Base-by-base conservation (phyloP, 2,888 invertebrate species). In the Sesia bembeciformis region DNA sequence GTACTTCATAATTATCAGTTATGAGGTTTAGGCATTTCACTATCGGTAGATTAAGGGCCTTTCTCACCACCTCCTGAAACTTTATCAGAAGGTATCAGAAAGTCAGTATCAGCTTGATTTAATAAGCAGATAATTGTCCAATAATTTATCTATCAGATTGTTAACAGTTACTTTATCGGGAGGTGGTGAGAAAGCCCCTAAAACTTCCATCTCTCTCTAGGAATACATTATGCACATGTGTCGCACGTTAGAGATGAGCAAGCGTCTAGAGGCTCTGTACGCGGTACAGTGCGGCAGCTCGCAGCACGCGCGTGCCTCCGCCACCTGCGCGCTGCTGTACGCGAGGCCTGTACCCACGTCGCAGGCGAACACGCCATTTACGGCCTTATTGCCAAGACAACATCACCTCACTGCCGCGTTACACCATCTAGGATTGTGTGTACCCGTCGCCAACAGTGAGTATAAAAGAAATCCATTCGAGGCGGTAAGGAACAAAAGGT, bases 261-360 rank as follows among this genome's bases (percentile, higher is more conserved):
- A 92, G 59, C 90, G 93, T 4, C 81, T 94, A 7, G 91, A 95
- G 58, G 93, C 93, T n/a, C 81, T 96, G 4, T 95, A 95, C 81
- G 92, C 93, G 58, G 76, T 96, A 50, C 96, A 96, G 72, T 84
- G 93, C 53, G 92, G 92, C 53, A 92, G 94, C 72, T 91, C 92
- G 43, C 95, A 96, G 76, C 92, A 92, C 58, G 91, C 95, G 43
- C 90, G 96, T 54, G 95, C 95, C 0, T 92, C 95, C 4, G 95
- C 95, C 87, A 94, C 95, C 0, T 95, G 95, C 71, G 94, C 95
- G 53, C 91, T 92, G 58, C 93, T 95, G 72, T 96, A 95, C 78
- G 87, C 92, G n/a, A 89, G 92, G 54, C 91, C 76, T 4, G 57
- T 62, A 51, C 60, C 65, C 50, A 58, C 61, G 52, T 49, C 58